A percentile compares a stretch with the other conserved stretches of the same genome.
phyloP scores from a whole-genome alignment of 2,797 vertebrate genomes.

The Pteropus rufus region DNA sequence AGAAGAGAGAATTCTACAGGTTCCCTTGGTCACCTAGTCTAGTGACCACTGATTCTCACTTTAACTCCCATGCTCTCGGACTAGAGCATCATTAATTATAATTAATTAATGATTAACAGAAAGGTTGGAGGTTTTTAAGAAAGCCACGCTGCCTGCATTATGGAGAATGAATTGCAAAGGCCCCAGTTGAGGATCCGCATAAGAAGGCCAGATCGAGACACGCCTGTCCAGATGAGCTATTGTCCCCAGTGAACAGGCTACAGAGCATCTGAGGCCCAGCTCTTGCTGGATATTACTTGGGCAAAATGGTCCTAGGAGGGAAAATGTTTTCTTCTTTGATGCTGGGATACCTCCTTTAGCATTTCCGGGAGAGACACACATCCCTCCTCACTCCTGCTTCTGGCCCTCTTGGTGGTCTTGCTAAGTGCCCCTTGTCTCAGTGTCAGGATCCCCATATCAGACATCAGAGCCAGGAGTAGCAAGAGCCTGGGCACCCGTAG shows the following conservation, averaged over 20 bases:
- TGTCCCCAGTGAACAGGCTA: background rate
- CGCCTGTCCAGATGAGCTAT: background rate
- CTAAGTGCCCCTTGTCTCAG: background rate
- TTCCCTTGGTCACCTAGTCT: background rate
- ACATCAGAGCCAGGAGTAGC: background rate
- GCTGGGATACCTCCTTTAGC: background rate
- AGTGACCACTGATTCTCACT: background rate
- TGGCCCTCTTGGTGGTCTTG: background rate
- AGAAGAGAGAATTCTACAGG: background rate
- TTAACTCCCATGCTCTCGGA: background rate
- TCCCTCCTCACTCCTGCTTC: background rate
- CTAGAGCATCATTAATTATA: background rate
- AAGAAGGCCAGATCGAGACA: background rate
- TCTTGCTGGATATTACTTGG: background rate
- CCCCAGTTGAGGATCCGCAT: rapidly evolving
- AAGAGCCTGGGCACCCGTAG: background rate
- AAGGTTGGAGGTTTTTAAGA: background rate
- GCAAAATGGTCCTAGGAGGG: background rate
- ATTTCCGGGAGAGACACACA: background rate
- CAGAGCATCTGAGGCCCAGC: background rate
- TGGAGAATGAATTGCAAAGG: background rate
- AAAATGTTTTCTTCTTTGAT: background rate
- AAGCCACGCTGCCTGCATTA: background rate
- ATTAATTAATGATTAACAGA: background rate
- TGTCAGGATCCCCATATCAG: background rate